phyloP scores from a whole-genome alignment of 2,888 invertebrate genomes.

The Oxyteleia sp. region DNA sequence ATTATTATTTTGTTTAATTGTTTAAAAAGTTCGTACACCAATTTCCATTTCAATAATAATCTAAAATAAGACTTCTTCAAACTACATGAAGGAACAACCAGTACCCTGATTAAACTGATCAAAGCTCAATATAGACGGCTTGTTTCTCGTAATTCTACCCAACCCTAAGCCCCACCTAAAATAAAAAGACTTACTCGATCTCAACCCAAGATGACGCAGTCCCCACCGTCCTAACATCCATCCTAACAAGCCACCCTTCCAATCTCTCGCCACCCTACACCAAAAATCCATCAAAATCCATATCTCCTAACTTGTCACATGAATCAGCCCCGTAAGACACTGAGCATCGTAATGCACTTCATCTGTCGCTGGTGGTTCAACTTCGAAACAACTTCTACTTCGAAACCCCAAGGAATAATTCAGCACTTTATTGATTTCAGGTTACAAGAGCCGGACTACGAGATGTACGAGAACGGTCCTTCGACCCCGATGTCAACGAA shows the following conservation, averaged over 20 bases:
- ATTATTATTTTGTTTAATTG: too few species aligned
- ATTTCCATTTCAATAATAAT: too few species aligned
- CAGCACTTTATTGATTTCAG: slow-evolving; percentile 74
- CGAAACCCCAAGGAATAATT: slow-evolving; percentile 37
- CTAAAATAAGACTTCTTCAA: too few species aligned
- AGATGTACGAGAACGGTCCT: slow-evolving; percentile 87
- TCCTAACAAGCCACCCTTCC: too few species aligned
- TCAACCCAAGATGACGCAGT: too few species aligned
- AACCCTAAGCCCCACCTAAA: too few species aligned
- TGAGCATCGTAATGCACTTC: slow-evolving; percentile 42
- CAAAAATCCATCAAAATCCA: slow-evolving; percentile 53
- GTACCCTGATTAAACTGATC: too few species aligned
- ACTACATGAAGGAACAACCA: too few species aligned
- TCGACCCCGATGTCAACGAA: slow-evolving; percentile 81
- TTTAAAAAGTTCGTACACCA: too few species aligned
- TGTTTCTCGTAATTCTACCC: background rate
- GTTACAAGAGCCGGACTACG: slow-evolving; percentile 86
- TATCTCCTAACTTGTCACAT: slow-evolving; percentile 6
- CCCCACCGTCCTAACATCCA: too few species aligned
- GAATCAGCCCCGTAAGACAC: slow-evolving; percentile 6
- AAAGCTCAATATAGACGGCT: too few species aligned
- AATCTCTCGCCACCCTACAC: slow-evolving; percentile 10
- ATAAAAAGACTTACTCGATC: too few species aligned
- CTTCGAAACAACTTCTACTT: slow-evolving; percentile 22
- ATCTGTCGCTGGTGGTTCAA: slow-evolving; percentile 5